Evolutionary conservation across 2,113 vertebrate genomes (phyloP).

Genomic region (Ochotona princeps): DNA sequence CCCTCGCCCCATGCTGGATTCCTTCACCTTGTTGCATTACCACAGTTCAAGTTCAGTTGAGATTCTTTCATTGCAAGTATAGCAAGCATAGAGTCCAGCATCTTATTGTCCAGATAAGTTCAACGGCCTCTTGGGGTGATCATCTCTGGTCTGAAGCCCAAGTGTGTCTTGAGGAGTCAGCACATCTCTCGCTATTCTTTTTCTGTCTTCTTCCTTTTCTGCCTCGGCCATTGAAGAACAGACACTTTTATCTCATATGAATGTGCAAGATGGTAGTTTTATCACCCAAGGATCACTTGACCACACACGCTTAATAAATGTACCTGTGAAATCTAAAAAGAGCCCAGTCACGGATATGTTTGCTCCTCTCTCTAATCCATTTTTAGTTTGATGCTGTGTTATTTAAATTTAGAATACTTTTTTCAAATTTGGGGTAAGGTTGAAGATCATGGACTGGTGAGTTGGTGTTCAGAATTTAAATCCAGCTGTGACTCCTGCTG

Average conservation of each 20-base stretch:
- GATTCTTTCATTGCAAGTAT: no score
- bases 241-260: constrained; percentile 43
- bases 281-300: constrained; percentile 68
- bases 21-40: no score
- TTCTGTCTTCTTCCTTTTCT: neutral
- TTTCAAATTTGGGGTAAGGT: neutral
- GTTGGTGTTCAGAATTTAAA: constrained; percentile 12
- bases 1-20: no score
- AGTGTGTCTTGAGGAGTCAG: neutral
- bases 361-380: constrained; percentile 45
- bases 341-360: constrained; percentile 33
- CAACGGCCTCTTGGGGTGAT: no score
- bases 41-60: no score
- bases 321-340: constrained; percentile 71
- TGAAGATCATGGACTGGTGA: neutral
- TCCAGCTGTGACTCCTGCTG: constrained; percentile 53
- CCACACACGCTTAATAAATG: neutral
- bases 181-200: neutral
- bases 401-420: constrained; percentile 73
- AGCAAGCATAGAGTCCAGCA: no score
- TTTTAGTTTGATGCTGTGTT: constrained; percentile 69
- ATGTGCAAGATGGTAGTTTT: neutral
- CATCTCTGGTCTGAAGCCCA: neutral
- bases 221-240: constrained; percentile 39
- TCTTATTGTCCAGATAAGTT: no score